A percentile compares a stretch with the other conserved stretches of the same genome.
Evolutionary conservation across 2,797 vertebrate species (phyloP).

Genomic region (Microctenopoma stevenorrisi): DNA sequence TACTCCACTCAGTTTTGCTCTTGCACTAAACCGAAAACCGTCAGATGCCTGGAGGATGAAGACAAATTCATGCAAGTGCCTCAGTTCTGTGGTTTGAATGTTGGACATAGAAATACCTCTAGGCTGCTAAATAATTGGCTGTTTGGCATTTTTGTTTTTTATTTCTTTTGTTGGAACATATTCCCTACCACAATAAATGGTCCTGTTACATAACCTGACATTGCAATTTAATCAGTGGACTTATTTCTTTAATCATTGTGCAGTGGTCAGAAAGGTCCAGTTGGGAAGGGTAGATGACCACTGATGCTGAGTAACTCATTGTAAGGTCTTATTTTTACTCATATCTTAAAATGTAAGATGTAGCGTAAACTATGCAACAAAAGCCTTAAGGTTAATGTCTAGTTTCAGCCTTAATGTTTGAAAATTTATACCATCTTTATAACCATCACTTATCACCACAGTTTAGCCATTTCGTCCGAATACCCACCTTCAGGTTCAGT

Average conservation of each 20-base stretch:
- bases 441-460: no score
- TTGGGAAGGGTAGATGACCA: slow-evolving; percentile 12
- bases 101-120: slow-evolving; percentile 59
- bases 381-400: no score
- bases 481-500: no score
- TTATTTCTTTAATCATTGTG: slow-evolving; percentile 22
- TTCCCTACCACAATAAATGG: slow-evolving; percentile 54
- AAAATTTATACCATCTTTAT: no score
- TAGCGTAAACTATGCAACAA: no score
- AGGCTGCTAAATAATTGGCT: slow-evolving; percentile 79
- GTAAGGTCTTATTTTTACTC: no score
- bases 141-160: slow-evolving; percentile 74
- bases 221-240: slow-evolving; percentile 46
- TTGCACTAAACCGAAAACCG: slow-evolving; percentile 27
- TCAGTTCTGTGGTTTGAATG: slow-evolving; percentile 55
- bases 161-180: slow-evolving; percentile 56
- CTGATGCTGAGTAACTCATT: neutral
- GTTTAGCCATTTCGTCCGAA: no score
- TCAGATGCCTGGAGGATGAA: slow-evolving; percentile 35
- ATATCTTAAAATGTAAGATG: no score
- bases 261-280: slow-evolving; percentile 12
- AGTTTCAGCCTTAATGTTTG: no score
- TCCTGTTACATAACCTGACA: slow-evolving; percentile 61
- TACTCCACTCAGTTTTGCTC: slow-evolving; percentile 21
- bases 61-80: slow-evolving; percentile 37